A percentile compares a stretch with the other conserved stretches of the same genome.
Conservation (phyloP, 1,140 invertebrate species). For the Diorhabda elongata region DNA sequence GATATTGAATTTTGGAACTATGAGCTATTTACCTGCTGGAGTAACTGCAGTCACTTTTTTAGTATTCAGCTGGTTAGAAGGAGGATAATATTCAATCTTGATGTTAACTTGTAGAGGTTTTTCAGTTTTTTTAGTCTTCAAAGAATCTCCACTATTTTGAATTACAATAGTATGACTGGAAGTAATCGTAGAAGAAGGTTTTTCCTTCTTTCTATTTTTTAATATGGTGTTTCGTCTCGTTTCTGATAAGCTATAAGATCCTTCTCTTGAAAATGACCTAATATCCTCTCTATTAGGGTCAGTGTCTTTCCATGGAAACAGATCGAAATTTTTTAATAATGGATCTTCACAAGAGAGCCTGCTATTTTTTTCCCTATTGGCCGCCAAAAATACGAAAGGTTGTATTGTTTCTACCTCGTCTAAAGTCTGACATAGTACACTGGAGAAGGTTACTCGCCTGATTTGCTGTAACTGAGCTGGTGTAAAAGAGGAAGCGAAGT, state of each 20-base stretch:
- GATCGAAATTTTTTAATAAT: constrained; percentile 66
- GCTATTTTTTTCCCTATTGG: constrained; percentile 59
- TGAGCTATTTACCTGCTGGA: no score
- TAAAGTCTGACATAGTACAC: constrained; percentile 81
- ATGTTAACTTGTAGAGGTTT: constrained; percentile 40
- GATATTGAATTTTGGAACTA: no score
- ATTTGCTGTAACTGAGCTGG: constrained; percentile 83
- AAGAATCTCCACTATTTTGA: constrained; percentile 13
- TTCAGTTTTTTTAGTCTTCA: background rate
- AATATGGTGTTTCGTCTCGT: constrained; percentile 15
- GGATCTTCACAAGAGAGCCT: constrained; percentile 65
- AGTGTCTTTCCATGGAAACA: constrained; percentile 52
- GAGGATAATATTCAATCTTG: constrained; percentile 38
- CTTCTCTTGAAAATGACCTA: constrained; percentile 13
- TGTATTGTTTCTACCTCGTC: constrained; percentile 68
- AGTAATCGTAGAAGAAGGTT: constrained; percentile 3
- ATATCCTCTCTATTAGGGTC: constrained; percentile 14
- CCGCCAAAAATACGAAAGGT: constrained; percentile 69
- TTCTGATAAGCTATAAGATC: constrained; percentile 21
- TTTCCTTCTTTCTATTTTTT: constrained; percentile 10
- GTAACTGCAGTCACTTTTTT: no score
- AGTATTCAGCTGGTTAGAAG: no score
- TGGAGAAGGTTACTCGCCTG: constrained; percentile 70
- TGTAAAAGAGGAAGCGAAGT: constrained; percentile 69
- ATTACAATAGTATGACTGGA: constrained; percentile 26